phyloP scores from a whole-genome alignment of 64 coral and sea anemone genomes.

The Acropora tenuis region DNA sequence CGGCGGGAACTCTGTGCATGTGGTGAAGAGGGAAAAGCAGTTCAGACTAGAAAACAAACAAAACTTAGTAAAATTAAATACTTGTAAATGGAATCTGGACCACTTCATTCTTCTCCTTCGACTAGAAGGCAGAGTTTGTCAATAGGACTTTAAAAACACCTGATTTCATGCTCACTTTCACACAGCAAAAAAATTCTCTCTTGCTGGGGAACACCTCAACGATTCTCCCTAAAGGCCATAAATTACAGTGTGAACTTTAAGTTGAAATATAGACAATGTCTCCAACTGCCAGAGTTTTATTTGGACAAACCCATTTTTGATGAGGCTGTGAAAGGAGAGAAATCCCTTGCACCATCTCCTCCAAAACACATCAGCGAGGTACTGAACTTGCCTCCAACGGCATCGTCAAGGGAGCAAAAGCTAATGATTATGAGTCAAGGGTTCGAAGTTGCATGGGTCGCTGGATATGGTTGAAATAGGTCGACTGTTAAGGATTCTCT shows the following conservation, averaged over 20 bases:
- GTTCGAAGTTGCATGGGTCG: neutral
- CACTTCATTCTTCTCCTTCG: no score
- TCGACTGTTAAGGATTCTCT: neutral
- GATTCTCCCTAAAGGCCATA: no score
- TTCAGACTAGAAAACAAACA: no score
- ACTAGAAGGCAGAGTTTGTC: no score
- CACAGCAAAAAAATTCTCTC: no score
- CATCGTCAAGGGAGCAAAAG: neutral
- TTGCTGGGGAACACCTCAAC: no score
- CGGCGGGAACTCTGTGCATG: no score
- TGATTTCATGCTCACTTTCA: no score
- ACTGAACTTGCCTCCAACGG: neutral
- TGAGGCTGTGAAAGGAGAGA: neutral
- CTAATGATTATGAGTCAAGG: neutral
- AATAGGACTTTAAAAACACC: no score
- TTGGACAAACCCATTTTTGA: neutral
- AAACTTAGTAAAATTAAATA: no score
- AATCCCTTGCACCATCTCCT: neutral
- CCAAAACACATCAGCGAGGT: neutral
- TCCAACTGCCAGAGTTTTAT: neutral
- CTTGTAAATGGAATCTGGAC: no score
- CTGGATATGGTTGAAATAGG: neutral
- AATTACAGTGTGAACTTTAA: neutral
- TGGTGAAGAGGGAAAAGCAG: no score
- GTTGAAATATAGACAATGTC: neutral